Evolutionary conservation across 2,797 vertebrate genomes (phyloP), one percentile per base, ranked within the genome.

Genomic region (Ciconia nigra): DNA sequence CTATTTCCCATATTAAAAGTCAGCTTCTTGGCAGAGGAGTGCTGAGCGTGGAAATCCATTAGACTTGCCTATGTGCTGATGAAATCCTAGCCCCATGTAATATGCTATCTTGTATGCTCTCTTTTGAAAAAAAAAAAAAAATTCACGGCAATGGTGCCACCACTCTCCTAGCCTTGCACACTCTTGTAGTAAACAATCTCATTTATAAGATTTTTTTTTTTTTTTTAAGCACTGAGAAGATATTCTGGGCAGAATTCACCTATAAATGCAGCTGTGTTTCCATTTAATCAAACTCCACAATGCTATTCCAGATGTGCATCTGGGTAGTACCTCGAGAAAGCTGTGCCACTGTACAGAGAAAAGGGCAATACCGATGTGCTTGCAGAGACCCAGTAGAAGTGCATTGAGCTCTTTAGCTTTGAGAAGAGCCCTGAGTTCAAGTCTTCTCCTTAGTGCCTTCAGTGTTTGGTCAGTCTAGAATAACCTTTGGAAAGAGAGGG

Each of bases 1-100:
- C 44, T 80, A 63, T 92, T 95, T 96, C 95, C 92, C 87, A 87
- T 93, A 59, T 92, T 73, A 89, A 93, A 94, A 97, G 66, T 88
- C 92, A 93, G 46, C 21, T 86, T 74, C 79, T 86, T 86, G 88
- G 90, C 85, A 94, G 90, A 96, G 66, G 65, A 91, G 65, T 57
- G 90, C 88, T 83, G 88, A 93, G 88, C 66, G 3, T 94, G 88
- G 26, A 94, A 93, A 96, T 96, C 86, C 90, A 90, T 96, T 94
- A 16, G 70, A 14, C 25, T 54, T 93, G 87, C 80, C 83, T 51
- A 10, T 86, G 61, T 44, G 83, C 76, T 86, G 65, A n/a, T 92
- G 77, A 61, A 91, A 90, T 67, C 82, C 72, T 85, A 80, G 28
- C 26, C 57, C 69, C 6, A 0, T 76, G 26, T 9, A 35, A 58